Base-by-base conservation (phyloP, 2,888 invertebrate genomes). In the Oscheius onirici region DNA sequence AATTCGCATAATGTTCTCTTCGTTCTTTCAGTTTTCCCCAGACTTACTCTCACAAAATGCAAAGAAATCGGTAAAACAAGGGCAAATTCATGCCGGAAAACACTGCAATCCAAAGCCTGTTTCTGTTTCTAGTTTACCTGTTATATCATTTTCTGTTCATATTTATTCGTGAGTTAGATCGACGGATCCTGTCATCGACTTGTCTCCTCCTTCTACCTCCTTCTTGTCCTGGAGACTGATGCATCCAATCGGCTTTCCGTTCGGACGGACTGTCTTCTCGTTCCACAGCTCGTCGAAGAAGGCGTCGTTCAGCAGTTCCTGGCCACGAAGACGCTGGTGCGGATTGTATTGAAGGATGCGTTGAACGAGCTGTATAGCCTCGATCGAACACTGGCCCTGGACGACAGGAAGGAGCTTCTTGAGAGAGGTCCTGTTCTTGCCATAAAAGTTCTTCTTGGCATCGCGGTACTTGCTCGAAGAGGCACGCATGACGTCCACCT, bases 271-370 rank as follows among this genome's bases (percentile, higher is more conserved):
- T 17, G 73, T 66, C 11, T 55, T 40, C 40, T 54, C 44, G 15
- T 60, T 20, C 69, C 76, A 76, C 8, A 78, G 26, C 20, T 67
- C 60, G 20, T 34, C n/a, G n/a, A 78, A 80, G 67, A 70, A 78
- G n/a, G 74, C 65, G 17, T 73, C 43, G 11, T 63, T 68, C 15
- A 81, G 69, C 11, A 79, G 52, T n/a, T 77, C 75, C 17, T 55
- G 17, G 26, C 79, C 79, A 20, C 34, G 34, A 1, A 78, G 69
- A 20, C 81, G 69, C 1, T 67, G 40, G 20, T 51, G 43, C 5
- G 81, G 81, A 22, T 68, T 76, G 75, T 78, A 81, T 20, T 77
- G 71, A 5, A 81, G 72, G 2, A 81, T 63, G n/a, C 73, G 54
- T 6, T 57, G 65, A 2, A 81, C 49, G 10, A 81, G 22, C 0